Conservation (phyloP, 2,888 invertebrate species). For the Trimorus sp. region DNA sequence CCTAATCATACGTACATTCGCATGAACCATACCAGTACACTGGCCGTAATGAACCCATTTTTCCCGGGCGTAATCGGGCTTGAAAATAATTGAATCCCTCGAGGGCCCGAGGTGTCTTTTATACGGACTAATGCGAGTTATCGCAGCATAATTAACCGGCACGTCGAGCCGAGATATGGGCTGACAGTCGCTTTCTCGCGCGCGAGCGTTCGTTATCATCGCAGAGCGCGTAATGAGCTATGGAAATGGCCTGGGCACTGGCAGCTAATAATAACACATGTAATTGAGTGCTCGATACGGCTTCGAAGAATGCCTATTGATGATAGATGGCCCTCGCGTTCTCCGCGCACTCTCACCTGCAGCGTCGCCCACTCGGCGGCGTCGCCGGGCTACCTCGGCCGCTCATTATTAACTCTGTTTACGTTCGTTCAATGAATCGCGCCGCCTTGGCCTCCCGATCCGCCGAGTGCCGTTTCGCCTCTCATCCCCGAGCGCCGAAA, state of each 20-base stretch:
- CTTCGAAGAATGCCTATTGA: conserved; percentile 55
- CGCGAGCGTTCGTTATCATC: conserved; percentile 61
- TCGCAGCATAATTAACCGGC: conserved; percentile 66
- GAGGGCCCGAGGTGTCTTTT: conserved; percentile 39
- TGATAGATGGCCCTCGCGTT: conserved; percentile 49
- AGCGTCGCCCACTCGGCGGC: conserved; percentile 30
- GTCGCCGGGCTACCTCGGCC: conserved; percentile 45
- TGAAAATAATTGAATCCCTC: conserved; percentile 48
- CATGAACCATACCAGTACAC: too few relatives aligned
- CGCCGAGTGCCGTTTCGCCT: background rate
- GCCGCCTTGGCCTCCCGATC: background rate
- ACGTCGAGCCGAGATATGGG: conserved; percentile 71
- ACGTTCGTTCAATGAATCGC: conserved; percentile 4
- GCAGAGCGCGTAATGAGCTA: conserved; percentile 67
- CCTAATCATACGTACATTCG: too few relatives aligned
- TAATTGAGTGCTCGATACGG: conserved; percentile 72
- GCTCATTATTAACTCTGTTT: conserved; percentile 62
- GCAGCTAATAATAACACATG: conserved; percentile 75
- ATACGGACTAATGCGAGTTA: conserved; percentile 48
- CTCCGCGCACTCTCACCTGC: conserved; percentile 43
- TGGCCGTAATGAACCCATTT: too few relatives aligned
- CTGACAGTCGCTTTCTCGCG: conserved; percentile 67
- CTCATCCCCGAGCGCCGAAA: conserved; percentile 27
- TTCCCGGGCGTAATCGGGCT: background rate
- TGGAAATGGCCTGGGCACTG: conserved; percentile 67